phyloP scores from a whole-genome alignment of 2,113 vertebrate genomes.

The Coregonus clupeaformis region DNA sequence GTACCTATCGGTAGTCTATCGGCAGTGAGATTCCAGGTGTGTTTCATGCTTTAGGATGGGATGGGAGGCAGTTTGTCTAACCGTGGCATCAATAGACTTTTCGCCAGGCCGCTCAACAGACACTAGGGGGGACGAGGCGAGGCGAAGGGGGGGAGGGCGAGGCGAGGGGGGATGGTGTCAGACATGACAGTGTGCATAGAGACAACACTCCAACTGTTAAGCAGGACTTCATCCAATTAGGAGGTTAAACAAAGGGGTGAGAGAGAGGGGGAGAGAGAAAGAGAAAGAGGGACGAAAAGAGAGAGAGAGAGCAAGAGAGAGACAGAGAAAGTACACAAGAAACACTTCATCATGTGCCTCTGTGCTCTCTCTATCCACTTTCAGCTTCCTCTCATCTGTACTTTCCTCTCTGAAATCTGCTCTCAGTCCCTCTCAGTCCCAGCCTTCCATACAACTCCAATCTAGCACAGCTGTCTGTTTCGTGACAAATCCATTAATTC shows the following conservation, averaged over 20 bases:
- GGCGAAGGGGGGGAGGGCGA: no score
- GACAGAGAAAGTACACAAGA: constrained; percentile 49
- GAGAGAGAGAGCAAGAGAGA: not conserved
- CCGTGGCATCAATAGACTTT: no score
- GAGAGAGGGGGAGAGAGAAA: constrained; percentile 30
- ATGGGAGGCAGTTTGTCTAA: not conserved
- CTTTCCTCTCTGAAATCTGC: not conserved
- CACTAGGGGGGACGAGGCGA: not conserved
- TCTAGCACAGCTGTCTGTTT: no score
- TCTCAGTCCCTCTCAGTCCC: constrained; percentile 12
- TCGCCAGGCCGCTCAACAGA: no score
- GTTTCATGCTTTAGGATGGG: no score
- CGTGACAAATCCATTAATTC: no score
- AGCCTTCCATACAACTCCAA: not conserved
- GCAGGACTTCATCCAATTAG: constrained; percentile 60
- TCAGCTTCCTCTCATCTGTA: not conserved
- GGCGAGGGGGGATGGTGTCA: constrained; percentile 17
- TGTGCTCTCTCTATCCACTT: not conserved
- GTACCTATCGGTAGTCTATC: no score
- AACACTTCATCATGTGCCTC: constrained; percentile 51
- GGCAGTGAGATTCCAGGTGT: no score
- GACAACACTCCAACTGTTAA: constrained; percentile 31
- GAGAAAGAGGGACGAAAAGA: not conserved
- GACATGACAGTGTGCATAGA: constrained; percentile 32
- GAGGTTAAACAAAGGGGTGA: constrained; percentile 62